Conservation (phyloP, 2,113 vertebrate species). For the Platycercus adscitus region DNA sequence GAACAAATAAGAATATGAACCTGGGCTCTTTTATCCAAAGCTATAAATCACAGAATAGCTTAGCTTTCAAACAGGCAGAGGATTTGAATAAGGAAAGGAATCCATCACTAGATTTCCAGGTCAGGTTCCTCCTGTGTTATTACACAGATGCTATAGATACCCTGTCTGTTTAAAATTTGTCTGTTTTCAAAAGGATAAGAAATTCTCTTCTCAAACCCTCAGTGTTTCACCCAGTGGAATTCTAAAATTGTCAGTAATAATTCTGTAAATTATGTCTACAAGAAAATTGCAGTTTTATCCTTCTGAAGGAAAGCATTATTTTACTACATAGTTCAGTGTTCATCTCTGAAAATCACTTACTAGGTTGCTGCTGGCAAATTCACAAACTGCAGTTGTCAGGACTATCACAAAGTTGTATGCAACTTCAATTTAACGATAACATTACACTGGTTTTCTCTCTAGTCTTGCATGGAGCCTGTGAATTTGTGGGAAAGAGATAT, state of each 20-base stretch:
- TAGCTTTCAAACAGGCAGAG: not conserved
- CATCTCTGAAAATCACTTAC: slow-evolving; percentile 67
- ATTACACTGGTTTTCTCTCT: slow-evolving; percentile 78
- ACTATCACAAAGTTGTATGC: slow-evolving; percentile 83
- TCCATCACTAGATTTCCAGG: not conserved
- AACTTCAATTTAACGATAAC: slow-evolving; percentile 90
- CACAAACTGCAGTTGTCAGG: slow-evolving; percentile 71
- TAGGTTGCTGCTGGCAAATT: slow-evolving; percentile 78
- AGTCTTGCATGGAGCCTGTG: slow-evolving; percentile 79
- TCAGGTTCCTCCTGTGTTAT: not conserved
- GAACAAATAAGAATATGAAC: not conserved
- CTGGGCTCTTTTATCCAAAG: not conserved
- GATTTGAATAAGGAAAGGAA: not conserved
- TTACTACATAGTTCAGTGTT: slow-evolving; percentile 67
- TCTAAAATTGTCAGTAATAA: slow-evolving; percentile 65
- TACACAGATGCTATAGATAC: not conserved
- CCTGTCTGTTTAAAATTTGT: not conserved
- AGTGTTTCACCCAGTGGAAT: slow-evolving; percentile 36
- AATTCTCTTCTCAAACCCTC: not conserved
- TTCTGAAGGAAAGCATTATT: slow-evolving; percentile 72
- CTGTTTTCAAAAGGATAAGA: slow-evolving; percentile 51
- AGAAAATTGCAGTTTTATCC: slow-evolving; percentile 80
- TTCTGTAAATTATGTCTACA: slow-evolving; percentile 80
- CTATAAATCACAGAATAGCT: not conserved
- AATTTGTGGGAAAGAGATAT: slow-evolving; percentile 92